Evolutionary conservation across 2,888 invertebrate genomes (phyloP), one percentile per base, ranked within the genome.

Genomic region (Melipona bicolor): DNA sequence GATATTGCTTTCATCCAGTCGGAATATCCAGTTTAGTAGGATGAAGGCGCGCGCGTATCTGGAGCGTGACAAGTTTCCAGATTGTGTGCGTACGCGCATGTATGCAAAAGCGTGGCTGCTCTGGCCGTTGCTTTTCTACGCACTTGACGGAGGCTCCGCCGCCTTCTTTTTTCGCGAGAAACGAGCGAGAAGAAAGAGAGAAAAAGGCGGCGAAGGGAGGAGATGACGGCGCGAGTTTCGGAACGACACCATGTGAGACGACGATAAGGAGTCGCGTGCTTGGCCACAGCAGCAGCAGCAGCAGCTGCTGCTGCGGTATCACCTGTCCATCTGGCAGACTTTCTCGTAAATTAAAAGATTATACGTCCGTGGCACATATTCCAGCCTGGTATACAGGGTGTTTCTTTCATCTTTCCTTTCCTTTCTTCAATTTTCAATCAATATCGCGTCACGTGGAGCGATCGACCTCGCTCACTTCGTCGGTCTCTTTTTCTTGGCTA

Each of bases 21-120:
- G 87, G 83, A 84, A 80, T 88, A 90, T 91, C 89, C 88, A 89
- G 91, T 91, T 90, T 90, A 91, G 90, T 90, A 89, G 91, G 90
- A 90, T 91, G 89, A 86, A 90, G 88, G 85, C 86, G 86, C 88
- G 76, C 84, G 83, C 82, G 87, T 90, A 91, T 91, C 87, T 91
- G 83, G 91, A 91, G 88, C 91, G 89, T 90, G 89, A 91, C 90
- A 85, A 84, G 87, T 90, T 89, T 88, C 82, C 84, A 87, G 89
- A 88, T 90, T 32, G 32, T 32, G 32, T 84, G 83, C 81, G 87
- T 85, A 9, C 9, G 9, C 43, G 87, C 85, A 86, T 86, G 87
- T 85, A 86, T 86, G 84, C 84, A 87, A 89, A 88, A 85, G 83
- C 2, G 79, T 85, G 85, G 85, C 78, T 78, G 70, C 5, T 32